These are phyloP conservation scores for Macroglossus sobrinus DNA, from an alignment of 2,113 vertebrate genomes.

Conservation along the genomic window DNA sequence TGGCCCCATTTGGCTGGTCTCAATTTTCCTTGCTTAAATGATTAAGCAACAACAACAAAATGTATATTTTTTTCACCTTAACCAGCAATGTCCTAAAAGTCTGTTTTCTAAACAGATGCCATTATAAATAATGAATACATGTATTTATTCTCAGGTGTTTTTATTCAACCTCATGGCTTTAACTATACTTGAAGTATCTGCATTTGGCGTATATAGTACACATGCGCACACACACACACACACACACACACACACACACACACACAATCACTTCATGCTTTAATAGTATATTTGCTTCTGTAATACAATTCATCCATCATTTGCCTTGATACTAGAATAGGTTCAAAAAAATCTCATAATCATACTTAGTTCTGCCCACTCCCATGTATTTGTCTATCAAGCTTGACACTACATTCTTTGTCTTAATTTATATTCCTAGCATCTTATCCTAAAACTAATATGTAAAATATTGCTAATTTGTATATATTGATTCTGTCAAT, in stretches of 20 bases:
- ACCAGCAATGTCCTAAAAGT: not conserved
- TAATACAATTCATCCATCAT: not conserved
- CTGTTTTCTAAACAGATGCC: not conserved
- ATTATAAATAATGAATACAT: not conserved
- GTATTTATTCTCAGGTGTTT: not conserved
- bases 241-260: not conserved
- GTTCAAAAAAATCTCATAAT: not conserved
- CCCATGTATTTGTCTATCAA: not conserved
- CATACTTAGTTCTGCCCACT: not conserved
- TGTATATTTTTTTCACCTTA: not conserved
- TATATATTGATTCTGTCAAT: not conserved
- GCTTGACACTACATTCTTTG: not conserved
- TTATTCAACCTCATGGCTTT: not conserved
- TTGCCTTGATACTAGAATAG: not conserved
- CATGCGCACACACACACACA: not conserved
- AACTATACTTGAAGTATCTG: not conserved
- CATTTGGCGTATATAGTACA: not conserved
- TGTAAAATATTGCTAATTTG: not conserved
- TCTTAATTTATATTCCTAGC: not conserved
- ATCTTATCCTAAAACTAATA: not conserved
- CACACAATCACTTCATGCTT: not conserved
- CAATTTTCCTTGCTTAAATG: not conserved
- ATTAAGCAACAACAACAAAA: not conserved
- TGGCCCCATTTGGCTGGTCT: not conserved
- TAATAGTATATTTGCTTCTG: not conserved